phyloP scores from a whole-genome alignment of 1,140 invertebrate species.

The Holcopasites calliopsidis region DNA sequence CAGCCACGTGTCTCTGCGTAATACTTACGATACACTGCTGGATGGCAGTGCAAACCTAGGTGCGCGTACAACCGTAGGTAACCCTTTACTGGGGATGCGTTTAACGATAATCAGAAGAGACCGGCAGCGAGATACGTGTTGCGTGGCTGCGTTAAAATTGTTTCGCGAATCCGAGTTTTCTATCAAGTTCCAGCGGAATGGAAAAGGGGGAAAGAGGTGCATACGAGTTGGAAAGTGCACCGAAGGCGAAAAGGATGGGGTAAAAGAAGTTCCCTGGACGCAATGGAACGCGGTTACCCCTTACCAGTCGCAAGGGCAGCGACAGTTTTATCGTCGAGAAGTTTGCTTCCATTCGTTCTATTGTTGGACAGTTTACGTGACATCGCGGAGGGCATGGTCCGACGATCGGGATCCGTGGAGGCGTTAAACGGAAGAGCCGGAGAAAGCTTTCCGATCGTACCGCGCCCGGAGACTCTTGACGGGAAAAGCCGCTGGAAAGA shows the following conservation, averaged over 20 bases:
- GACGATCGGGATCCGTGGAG: background rate
- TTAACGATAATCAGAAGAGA: too few species aligned
- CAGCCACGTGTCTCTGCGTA: too few species aligned
- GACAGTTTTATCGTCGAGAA: constrained; percentile 21
- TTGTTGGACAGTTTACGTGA: background rate
- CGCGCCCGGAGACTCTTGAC: background rate
- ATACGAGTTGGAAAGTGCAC: background rate
- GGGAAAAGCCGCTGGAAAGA: background rate
- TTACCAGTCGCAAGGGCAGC: background rate
- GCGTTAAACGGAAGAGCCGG: background rate
- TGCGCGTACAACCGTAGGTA: too few species aligned
- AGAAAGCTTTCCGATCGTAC: constrained; percentile 7
- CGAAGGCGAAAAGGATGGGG: background rate
- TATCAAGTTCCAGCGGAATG: background rate
- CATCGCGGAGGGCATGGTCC: background rate
- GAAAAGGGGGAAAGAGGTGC: background rate
- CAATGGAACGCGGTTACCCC: background rate
- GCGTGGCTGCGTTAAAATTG: too few species aligned
- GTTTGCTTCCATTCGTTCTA: background rate
- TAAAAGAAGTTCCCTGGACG: background rate
- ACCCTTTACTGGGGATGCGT: too few species aligned
- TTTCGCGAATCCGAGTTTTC: too few species aligned
- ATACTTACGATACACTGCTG: background rate
- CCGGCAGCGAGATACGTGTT: too few species aligned
- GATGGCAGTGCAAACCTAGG: background rate